A percentile compares a stretch with the other conserved stretches of the same genome.
Evolutionary conservation across 92 coral and sea anemone genomes (phyloP).

Genomic region (Micromussa lordhowensis): DNA sequence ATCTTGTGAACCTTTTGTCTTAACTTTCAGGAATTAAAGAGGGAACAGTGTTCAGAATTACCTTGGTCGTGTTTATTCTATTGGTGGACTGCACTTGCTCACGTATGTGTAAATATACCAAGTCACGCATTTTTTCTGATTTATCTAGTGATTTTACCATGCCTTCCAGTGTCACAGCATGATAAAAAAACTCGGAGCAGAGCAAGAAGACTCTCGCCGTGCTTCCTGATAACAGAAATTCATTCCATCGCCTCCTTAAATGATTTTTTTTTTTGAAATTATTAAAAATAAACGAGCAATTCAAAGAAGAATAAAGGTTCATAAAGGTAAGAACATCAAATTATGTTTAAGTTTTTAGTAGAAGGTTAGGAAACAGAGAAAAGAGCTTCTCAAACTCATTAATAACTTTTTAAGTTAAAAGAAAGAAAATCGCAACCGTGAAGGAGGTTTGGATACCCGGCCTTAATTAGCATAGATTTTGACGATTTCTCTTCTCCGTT

Average conservation of each 20-base stretch:
- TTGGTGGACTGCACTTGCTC: neutral
- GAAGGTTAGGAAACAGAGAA: neutral
- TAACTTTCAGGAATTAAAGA: neutral
- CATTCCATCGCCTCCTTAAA: neutral
- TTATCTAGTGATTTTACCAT: neutral
- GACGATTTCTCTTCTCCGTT: too few species aligned
- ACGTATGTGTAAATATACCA: neutral
- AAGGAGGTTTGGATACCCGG: too few species aligned
- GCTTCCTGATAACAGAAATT: neutral
- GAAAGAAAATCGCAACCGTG: too few species aligned
- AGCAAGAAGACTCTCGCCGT: neutral
- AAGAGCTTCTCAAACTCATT: too few species aligned
- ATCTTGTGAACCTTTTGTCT: neutral
- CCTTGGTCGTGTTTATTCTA: neutral
- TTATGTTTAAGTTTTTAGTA: neutral
- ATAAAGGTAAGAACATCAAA: neutral
- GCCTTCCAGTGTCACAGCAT: neutral
- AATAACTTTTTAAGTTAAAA: too few species aligned
- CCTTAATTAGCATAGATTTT: too few species aligned
- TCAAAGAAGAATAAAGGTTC: neutral
- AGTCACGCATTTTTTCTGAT: neutral
- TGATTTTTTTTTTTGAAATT: too few species aligned
- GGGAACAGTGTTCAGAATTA: neutral
- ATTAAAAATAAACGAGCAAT: neutral
- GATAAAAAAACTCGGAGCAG: neutral